Evolutionary conservation across 2,888 invertebrate genomes (phyloP).

Genomic region (Chydorus sphaericus): DNA sequence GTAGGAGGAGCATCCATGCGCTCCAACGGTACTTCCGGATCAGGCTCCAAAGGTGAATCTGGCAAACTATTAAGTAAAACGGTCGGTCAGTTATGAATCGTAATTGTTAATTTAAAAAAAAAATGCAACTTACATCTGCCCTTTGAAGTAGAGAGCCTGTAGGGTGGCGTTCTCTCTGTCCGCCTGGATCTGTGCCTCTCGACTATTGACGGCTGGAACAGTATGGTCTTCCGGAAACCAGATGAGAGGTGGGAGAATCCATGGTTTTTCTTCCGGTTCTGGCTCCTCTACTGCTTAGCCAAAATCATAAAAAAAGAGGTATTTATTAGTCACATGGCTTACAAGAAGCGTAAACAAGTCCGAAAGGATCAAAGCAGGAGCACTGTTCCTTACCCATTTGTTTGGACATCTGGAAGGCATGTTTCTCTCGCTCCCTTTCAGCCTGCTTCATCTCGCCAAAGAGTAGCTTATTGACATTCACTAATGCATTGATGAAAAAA

Average conservation of each 20-base stretch:
- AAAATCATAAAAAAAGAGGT: neutral
- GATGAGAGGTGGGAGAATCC: constrained; percentile 56
- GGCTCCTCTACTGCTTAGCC: constrained; percentile 26
- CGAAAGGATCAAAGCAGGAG: constrained; percentile 15
- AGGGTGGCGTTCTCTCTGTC: constrained; percentile 71
- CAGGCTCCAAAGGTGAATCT: constrained; percentile 73
- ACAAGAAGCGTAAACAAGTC: neutral
- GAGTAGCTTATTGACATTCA: constrained; percentile 74
- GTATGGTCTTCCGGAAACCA: constrained; percentile 33
- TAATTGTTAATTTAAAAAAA: neutral
- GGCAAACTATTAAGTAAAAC: constrained; percentile 44
- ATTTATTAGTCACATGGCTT: neutral
- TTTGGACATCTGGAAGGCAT: constrained; percentile 60
- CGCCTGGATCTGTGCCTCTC: constrained; percentile 73
- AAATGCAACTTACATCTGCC: constrained; percentile 39
- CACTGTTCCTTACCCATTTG: constrained; percentile 54
- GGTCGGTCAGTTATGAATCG: neutral
- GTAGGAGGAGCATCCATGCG: constrained; percentile 53
- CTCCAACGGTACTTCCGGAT: constrained; percentile 50
- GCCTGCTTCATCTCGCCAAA: constrained; percentile 84
- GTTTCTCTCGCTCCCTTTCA: constrained; percentile 43
- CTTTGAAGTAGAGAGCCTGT: constrained; percentile 64
- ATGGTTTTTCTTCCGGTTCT: constrained; percentile 64
- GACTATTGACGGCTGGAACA: constrained; percentile 51
- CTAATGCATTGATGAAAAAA: constrained; percentile 27